Percentiles rank a stretch among this genome's conserved stretches.
Conservation (phyloP, 2,113 vertebrate genomes). For the Corynorhinus townsendii region DNA sequence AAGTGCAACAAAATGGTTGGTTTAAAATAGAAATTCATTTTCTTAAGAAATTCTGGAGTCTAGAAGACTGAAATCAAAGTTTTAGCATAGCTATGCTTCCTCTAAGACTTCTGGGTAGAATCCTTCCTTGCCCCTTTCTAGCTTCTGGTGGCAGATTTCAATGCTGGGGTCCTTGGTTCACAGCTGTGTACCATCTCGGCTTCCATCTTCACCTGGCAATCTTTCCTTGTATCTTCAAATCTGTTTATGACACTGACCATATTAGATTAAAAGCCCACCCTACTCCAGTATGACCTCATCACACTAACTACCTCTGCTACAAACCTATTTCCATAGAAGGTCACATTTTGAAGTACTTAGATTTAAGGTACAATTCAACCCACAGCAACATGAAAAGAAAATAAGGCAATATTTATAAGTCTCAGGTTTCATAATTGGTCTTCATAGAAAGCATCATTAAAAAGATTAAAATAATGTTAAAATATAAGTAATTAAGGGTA, state of each 20-base stretch:
- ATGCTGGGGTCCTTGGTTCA: not conserved
- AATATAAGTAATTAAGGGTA: not conserved
- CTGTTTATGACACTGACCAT: not conserved
- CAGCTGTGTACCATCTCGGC: not conserved
- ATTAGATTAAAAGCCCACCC: not conserved
- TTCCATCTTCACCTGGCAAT: not conserved
- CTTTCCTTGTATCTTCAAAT: not conserved
- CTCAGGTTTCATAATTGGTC: not conserved
- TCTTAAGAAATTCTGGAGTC: not conserved
- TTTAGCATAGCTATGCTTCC: accelerated
- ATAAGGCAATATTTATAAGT: not conserved
- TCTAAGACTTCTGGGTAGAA: not conserved
- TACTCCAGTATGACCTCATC: not conserved
- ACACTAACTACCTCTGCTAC: not conserved
- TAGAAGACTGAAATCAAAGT: not conserved
- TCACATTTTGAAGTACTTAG: not conserved
- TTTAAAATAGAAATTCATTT: not conserved
- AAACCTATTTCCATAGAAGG: not conserved
- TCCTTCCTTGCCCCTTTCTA: not conserved
- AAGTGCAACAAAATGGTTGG: not conserved
- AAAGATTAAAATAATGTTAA: not conserved
- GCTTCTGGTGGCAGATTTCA: not conserved
- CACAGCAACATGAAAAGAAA: not conserved
- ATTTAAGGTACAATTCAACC: not conserved
- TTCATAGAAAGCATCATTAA: not conserved